Evolutionary conservation across 2,113 vertebrate species (phyloP).

Genomic region (Mandrillus leucophaeus): DNA sequence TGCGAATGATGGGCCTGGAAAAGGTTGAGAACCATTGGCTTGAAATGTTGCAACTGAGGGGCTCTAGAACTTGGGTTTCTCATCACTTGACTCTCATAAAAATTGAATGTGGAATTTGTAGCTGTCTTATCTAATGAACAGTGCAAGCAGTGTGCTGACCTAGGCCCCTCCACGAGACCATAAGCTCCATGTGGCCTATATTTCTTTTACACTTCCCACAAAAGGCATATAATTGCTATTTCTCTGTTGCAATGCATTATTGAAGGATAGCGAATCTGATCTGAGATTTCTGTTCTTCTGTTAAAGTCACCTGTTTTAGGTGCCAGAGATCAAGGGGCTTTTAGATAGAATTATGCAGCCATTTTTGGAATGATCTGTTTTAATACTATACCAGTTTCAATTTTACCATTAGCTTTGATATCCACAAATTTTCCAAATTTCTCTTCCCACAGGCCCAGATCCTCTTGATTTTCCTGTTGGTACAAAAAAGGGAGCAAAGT

Average conservation of each 20-base stretch:
- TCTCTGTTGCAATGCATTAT: background rate
- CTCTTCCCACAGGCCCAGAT: conserved; percentile 88
- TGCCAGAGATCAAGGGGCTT: conserved; percentile 46
- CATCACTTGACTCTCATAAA: background rate
- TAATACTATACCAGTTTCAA: conserved; percentile 32
- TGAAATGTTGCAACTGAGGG: background rate
- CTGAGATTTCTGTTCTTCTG: conserved; percentile 37
- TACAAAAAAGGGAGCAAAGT: conserved; percentile 54
- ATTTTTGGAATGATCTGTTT: conserved; percentile 63
- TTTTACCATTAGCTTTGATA: conserved; percentile 91
- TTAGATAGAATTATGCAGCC: background rate
- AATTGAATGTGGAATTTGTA: background rate
- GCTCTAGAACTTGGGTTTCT: conserved; percentile 24
- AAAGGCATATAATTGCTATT: background rate
- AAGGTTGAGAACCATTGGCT: background rate
- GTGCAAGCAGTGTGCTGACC: background rate
- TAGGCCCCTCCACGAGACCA: background rate
- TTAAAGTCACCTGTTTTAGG: conserved; percentile 28
- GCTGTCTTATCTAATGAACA: background rate
- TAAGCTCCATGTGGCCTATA: background rate
- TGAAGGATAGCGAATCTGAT: background rate
- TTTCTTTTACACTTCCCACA: background rate
- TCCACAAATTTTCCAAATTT: conserved; percentile 91
- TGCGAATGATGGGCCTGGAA: background rate
- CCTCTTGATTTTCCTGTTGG: conserved; percentile 82